Percentiles rank a stretch among this genome's conserved stretches.
Conservation (phyloP, 2,113 vertebrate species). For the Paracanthobrama guichenoti region DNA sequence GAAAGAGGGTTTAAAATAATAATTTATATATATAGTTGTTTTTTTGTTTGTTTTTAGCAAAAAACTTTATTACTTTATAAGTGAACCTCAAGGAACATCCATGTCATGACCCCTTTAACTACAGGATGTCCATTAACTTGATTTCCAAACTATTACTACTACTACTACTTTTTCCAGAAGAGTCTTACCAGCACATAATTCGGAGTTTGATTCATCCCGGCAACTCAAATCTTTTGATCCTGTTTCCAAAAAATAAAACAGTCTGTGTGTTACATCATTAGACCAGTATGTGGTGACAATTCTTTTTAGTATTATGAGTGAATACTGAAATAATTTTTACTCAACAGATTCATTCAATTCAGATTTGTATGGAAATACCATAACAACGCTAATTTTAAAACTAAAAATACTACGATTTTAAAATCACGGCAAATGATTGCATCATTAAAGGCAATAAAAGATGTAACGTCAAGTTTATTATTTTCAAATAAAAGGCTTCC, state of each 20-base stretch:
- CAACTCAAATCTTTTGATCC: not conserved
- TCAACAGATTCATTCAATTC: too few relatives aligned
- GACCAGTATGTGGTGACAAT: not conserved
- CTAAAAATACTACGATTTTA: too few relatives aligned
- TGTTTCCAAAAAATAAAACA: not conserved
- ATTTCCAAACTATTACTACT: not conserved
- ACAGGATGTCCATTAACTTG: not conserved
- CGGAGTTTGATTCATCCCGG: not conserved
- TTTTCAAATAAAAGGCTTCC: not conserved
- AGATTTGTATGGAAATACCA: too few relatives aligned
- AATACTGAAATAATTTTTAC: too few relatives aligned
- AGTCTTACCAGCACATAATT: slow-evolving; percentile 1
- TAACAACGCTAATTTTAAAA: not conserved
- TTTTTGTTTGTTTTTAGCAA: too few relatives aligned
- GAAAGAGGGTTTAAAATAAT: too few relatives aligned
- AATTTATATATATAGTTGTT: too few relatives aligned
- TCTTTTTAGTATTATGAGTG: not conserved
- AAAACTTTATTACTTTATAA: too few relatives aligned
- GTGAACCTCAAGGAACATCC: too few relatives aligned
- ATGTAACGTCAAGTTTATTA: not conserved
- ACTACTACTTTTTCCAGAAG: not conserved
- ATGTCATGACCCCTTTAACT: not conserved
- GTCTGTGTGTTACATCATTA: not conserved
- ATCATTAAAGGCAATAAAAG: not conserved
- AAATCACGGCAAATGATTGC: not conserved